phyloP scores from a whole-genome alignment of 2,888 invertebrate genomes.

The Chrysotoxum bicinctum region DNA sequence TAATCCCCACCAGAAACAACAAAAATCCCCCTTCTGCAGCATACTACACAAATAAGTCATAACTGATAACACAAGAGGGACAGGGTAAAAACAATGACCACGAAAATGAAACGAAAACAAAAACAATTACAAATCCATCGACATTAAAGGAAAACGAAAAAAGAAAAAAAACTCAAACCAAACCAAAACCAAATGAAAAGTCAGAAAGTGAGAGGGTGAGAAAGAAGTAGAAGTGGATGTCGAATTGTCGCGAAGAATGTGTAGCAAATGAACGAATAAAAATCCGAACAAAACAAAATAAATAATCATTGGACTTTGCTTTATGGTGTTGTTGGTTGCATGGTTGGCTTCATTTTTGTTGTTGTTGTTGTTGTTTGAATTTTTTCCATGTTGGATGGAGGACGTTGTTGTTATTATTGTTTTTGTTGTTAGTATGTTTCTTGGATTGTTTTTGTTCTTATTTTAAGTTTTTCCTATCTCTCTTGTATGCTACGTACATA shows the following conservation, averaged over 20 bases:
- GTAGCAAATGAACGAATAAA: conserved; percentile 42
- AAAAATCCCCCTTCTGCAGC: too few species aligned
- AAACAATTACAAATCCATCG: conserved; percentile 26
- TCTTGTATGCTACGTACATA: neutral
- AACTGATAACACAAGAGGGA: neutral
- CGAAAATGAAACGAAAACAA: conserved; percentile 46
- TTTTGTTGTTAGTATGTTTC: conserved; percentile 53
- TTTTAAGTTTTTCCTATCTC: conserved; percentile 16
- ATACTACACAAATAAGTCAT: neutral
- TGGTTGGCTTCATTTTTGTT: neutral
- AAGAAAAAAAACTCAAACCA: neutral
- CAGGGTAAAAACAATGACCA: conserved; percentile 3
- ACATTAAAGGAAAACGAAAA: neutral
- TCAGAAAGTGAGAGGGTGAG: conserved; percentile 9
- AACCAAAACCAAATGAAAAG: neutral
- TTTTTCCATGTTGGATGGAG: conserved; percentile 11
- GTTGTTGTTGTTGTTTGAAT: neutral
- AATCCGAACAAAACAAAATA: conserved; percentile 60
- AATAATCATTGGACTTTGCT: conserved; percentile 50
- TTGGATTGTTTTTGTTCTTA: conserved; percentile 25
- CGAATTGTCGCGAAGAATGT: conserved; percentile 48
- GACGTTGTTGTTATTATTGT: conserved; percentile 53
- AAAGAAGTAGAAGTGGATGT: neutral
- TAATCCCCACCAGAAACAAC: neutral
- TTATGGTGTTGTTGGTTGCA: neutral